These are phyloP conservation scores for Martes flavigula DNA, from an alignment of 2,797 vertebrate species.

Conservation along the genomic window DNA sequence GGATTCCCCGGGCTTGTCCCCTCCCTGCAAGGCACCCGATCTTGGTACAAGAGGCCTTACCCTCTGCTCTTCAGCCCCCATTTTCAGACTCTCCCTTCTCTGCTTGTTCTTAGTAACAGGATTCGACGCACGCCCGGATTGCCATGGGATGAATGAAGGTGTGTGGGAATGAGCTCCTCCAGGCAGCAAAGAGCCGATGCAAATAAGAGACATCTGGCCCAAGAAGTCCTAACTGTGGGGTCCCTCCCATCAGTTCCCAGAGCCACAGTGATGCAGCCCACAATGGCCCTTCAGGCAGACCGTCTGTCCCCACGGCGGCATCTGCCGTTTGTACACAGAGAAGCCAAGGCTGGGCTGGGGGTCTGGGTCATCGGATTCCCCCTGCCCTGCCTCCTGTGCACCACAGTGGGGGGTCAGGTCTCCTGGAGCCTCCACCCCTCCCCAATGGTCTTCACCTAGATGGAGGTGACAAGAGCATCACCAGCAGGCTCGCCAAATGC, in stretches of 20 bases:
- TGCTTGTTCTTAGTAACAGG: background rate
- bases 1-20: background rate
- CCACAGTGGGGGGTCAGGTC: background rate
- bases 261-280: rapidly evolving
- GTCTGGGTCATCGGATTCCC: background rate
- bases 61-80: background rate
- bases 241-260: background rate
- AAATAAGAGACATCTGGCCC: background rate
- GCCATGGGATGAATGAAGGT: background rate
- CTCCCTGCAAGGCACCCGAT: rapidly evolving
- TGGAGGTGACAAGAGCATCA: background rate
- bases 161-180: background rate
- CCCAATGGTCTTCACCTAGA: background rate
- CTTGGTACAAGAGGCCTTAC: background rate
- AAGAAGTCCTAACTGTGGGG: background rate
- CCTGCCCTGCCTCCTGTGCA: rapidly evolving
- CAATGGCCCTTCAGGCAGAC: background rate
- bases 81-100: background rate
- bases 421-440: background rate
- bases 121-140: background rate
- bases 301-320: rapidly evolving
- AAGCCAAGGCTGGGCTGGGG: background rate
- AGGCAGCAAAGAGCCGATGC: background rate
- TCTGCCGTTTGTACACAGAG: background rate
- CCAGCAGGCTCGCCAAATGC: background rate